Percentiles rank a stretch among this genome's conserved stretches.
phyloP scores from a whole-genome alignment of 1,140 invertebrate genomes.

The Pseudomyrmex sp. region DNA sequence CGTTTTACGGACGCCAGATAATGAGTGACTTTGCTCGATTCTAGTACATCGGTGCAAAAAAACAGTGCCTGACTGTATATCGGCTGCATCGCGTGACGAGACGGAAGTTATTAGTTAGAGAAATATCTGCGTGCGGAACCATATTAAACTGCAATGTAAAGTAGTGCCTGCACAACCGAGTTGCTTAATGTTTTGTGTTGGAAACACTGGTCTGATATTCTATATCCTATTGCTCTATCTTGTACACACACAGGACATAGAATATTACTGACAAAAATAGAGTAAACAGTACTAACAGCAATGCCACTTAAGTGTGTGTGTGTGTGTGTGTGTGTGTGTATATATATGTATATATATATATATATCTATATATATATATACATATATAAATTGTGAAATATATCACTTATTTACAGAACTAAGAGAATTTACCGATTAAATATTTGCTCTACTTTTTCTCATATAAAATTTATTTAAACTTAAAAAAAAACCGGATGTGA shows the following conservation, averaged over 20 bases:
- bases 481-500: constrained; percentile 1
- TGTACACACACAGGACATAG: not conserved
- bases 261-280: constrained; percentile 43
- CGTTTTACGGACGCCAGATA: constrained; percentile 12
- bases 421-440: too few relatives aligned
- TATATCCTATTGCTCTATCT: not conserved
- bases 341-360: too few relatives aligned
- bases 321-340: too few relatives aligned
- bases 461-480: constrained; percentile 20
- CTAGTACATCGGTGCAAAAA: not conserved
- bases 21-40: constrained; percentile 5
- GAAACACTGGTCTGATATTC: constrained; percentile 28
- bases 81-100: constrained; percentile 5
- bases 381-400: not conserved
- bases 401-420: constrained; percentile 13
- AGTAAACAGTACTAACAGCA: constrained; percentile 45
- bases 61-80: not conserved
- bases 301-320: not conserved
- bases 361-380: not conserved
- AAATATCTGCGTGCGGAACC: constrained; percentile 63
- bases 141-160: constrained; percentile 43
- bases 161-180: constrained; percentile 33
- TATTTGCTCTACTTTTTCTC: not conserved
- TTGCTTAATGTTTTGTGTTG: constrained; percentile 20
- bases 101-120: constrained; percentile 40